Evolutionary conservation across 2,888 invertebrate genomes (phyloP).

Genomic region (Meta bourneti): DNA sequence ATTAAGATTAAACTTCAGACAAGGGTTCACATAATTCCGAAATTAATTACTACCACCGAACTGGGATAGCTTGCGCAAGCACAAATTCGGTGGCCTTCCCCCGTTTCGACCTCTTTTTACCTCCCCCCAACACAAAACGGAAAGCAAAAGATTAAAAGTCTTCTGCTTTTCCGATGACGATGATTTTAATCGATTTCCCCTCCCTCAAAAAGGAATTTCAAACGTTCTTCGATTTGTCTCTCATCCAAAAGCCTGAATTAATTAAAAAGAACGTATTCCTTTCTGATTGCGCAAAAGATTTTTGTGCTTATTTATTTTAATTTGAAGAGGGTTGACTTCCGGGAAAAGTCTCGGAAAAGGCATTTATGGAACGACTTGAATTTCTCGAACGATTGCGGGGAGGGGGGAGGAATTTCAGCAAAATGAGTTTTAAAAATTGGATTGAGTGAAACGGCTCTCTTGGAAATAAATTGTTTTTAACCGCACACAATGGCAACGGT

Average conservation of each 20-base stretch:
- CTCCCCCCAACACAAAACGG: slow-evolving; percentile 13
- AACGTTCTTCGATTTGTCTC: slow-evolving; percentile 71
- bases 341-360: neutral
- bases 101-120: neutral
- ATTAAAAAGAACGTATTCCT: slow-evolving; percentile 73
- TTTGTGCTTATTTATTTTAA: slow-evolving; percentile 67
- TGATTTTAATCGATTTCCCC: slow-evolving; percentile 72
- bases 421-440: slow-evolving; percentile 40
- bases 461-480: slow-evolving; percentile 49
- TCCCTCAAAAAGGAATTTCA: slow-evolving; percentile 64
- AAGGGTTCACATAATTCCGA: slow-evolving; percentile 74
- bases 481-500: slow-evolving; percentile 10
- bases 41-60: slow-evolving; percentile 71
- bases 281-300: slow-evolving; percentile 61
- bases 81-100: neutral
- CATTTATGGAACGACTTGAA: slow-evolving; percentile 34
- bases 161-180: slow-evolving; percentile 69
- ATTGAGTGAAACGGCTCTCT: slow-evolving; percentile 29
- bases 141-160: slow-evolving; percentile 72
- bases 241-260: slow-evolving; percentile 51
- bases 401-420: slow-evolving; percentile 12
- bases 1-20: slow-evolving; percentile 74
- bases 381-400: neutral
- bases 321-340: slow-evolving; percentile 43
- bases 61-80: slow-evolving; percentile 8